A percentile compares a stretch with the other conserved stretches of the same genome.
Evolutionary conservation across 1,140 invertebrate species (phyloP).

Genomic region (Stegodyphus dumicola): DNA sequence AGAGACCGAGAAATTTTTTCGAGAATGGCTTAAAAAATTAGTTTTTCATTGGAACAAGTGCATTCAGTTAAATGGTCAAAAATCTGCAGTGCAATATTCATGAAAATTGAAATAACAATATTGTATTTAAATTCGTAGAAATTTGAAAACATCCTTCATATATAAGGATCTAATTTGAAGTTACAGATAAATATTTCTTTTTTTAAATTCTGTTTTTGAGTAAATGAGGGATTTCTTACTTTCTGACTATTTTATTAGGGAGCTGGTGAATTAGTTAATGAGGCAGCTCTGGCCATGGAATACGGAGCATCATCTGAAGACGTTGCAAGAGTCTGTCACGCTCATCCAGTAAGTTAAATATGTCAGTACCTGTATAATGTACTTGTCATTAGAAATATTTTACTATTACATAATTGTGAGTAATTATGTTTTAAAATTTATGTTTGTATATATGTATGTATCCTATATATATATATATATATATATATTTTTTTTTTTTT

Average conservation of each 20-base stretch:
- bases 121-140: too few relatives aligned
- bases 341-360: constrained; percentile 88
- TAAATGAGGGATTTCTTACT: too few relatives aligned
- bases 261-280: constrained; percentile 96
- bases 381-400: background rate
- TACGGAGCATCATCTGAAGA: constrained; percentile 99
- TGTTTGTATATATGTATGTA: background rate
- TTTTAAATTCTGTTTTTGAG: too few relatives aligned
- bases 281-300: constrained; percentile 97
- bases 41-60: too few relatives aligned
- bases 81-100: too few relatives aligned
- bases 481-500: constrained; percentile 16
- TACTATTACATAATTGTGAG: background rate
- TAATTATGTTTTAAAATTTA: background rate
- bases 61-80: too few relatives aligned
- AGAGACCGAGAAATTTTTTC: too few relatives aligned
- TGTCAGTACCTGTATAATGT: background rate
- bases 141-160: too few relatives aligned
- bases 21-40: too few relatives aligned
- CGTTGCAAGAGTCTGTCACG: constrained; percentile 97
- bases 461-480: background rate
- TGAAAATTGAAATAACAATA: too few relatives aligned
- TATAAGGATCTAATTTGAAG: too few relatives aligned
- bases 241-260: constrained; percentile 68
- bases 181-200: too few relatives aligned